Percentiles rank a stretch among this genome's conserved stretches.
Conservation (phyloP, 1,140 invertebrate species). For the Thalassaphorura encarpata region DNA sequence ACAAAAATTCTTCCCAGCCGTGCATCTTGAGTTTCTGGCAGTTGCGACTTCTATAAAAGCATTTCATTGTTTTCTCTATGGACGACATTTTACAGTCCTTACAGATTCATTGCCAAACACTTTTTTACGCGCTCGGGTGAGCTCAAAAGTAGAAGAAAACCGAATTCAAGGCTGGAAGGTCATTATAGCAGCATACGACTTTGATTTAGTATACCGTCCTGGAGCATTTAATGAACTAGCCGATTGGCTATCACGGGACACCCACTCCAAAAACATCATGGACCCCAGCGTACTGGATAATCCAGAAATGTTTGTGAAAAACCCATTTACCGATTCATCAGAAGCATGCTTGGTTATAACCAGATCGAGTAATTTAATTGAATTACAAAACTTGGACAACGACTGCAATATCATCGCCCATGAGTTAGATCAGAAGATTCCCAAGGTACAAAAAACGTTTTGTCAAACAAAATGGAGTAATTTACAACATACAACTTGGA, state of each 20-base stretch:
- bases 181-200: neutral
- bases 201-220: no score
- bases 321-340: no score
- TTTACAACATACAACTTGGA: neutral
- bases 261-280: neutral
- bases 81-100: neutral
- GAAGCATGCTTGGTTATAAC: no score
- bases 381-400: no score
- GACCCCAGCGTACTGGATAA: neutral
- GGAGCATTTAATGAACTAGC: neutral
- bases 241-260: neutral
- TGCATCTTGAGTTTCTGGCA: neutral
- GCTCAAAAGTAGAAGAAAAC: no score
- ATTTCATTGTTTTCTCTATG: conserved; percentile 1
- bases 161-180: neutral
- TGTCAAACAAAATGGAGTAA: neutral
- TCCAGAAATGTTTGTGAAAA: neutral
- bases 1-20: neutral
- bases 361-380: no score
- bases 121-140: no score
- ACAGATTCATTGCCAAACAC: neutral
- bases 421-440: no score
- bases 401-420: no score
- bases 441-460: no score
- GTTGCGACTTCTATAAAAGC: neutral